phyloP scores from a whole-genome alignment of 30 jellyfish, hydroid and myxozoan species.

The Aurelia sp. region DNA sequence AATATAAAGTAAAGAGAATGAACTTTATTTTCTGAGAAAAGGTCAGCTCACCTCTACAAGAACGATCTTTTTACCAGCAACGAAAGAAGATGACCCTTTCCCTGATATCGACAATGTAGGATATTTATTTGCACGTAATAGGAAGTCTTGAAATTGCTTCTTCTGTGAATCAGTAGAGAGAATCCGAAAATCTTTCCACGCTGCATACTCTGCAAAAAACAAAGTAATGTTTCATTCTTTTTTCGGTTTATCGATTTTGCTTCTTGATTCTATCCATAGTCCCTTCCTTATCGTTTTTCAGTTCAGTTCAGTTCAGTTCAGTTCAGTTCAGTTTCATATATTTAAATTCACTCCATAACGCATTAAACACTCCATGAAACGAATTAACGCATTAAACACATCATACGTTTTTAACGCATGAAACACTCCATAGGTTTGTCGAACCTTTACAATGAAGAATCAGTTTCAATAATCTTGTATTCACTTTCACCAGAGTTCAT shows the following conservation, averaged over 20 bases:
- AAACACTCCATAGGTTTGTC: too few species aligned
- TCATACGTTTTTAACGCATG: too few species aligned
- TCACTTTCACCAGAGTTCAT: too few species aligned
- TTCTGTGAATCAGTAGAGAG: conserved; percentile 74
- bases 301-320: too few species aligned
- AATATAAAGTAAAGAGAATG: too few species aligned
- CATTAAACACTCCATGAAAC: too few species aligned
- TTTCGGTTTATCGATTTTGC: neutral
- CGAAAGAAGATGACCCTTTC: neutral
- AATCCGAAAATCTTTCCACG: conserved; percentile 55
- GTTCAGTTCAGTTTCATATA: too few species aligned
- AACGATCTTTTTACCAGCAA: conserved; percentile 57
- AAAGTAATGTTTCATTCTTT: neutral
- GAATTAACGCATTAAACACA: too few species aligned
- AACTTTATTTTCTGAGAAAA: neutral
- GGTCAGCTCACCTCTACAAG: conserved; percentile 77
- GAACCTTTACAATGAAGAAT: too few species aligned
- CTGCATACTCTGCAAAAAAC: conserved; percentile 37
- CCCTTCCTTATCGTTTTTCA: too few species aligned
- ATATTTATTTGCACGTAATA: conserved; percentile 91
- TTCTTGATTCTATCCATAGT: neutral
- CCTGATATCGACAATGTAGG: conserved; percentile 59
- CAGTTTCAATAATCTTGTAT: too few species aligned
- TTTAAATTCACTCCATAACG: too few species aligned
- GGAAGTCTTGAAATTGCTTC: conserved; percentile 92